Base-by-base conservation (phyloP, 92 coral and sea anemone genomes). In the Phenganax subtilis region DNA sequence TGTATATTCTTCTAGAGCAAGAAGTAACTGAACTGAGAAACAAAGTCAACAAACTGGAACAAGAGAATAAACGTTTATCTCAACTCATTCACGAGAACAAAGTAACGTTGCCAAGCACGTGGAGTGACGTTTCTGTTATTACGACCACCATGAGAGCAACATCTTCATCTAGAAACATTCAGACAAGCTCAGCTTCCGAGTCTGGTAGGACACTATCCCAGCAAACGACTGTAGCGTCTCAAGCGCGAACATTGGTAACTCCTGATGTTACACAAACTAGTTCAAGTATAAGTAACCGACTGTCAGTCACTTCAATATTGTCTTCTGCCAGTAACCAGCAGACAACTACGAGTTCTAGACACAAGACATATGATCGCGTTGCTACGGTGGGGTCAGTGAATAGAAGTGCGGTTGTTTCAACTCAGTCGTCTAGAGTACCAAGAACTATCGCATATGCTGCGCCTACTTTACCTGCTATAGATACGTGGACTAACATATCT, bases 31-130 rank as follows among this genome's bases (percentile, higher is more conserved):
- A 77, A 58, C 82, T 77, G 31, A 57, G 47, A 64, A 77, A 77
- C 82, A 77, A 62, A 62, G 72, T 77, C 11, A 77, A 77, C 71
- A 77, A 77, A 62, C 71, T 77, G 16, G 82, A 77, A 17, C 71
- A 77, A 10, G 82, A 77, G 71, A 77, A 77, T 71, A 77, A 77
- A 62, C 82, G 82, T 77, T 77, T 77, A 62, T 77, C 82, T 1
- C 82, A 77, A 60, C 82, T 77, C 52, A 77, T 77, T 77, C 82
- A 62, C 54, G 69, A 77, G 57, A 1, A 77, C 57, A 77, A 77
- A 59, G 82, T 77, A 3, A 52, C 82, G 25, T 30, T 77, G 15
- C 82, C 82, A 60, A 77, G 55, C 16, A 77, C 82, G 11, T 77
- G 82, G 82, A 77, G 82, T 53, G 82, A 77, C 25, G 64, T 71